phyloP scores from a whole-genome alignment of 2,113 vertebrate genomes.

The Ceuthmochares aereus region DNA sequence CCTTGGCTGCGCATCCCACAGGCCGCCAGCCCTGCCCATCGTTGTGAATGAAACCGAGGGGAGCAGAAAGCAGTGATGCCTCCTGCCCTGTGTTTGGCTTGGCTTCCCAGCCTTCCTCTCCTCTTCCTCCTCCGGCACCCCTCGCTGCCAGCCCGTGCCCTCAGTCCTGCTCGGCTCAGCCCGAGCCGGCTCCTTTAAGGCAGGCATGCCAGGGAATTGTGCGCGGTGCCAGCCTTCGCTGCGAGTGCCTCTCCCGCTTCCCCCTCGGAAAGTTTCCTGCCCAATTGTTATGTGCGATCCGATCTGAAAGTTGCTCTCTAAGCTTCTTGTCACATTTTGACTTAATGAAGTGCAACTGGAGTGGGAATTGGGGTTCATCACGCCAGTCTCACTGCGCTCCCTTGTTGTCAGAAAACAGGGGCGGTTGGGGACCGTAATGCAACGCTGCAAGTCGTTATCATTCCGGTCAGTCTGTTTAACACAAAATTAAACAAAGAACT shows the following conservation, averaged over 20 bases:
- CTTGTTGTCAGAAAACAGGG: slow-evolving; percentile 99
- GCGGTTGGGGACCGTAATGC: slow-evolving; percentile 96
- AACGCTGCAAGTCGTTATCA: slow-evolving; percentile 99
- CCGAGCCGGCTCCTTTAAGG: slow-evolving; percentile 48
- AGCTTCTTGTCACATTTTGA: slow-evolving; percentile 99
- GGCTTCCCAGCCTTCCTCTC: not conserved
- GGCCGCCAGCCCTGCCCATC: not conserved
- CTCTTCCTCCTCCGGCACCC: not conserved
- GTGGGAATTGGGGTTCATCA: slow-evolving; percentile 99
- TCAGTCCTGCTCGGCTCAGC: not conserved
- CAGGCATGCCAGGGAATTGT: not conserved
- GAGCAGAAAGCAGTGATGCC: not conserved
- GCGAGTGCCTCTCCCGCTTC: slow-evolving; percentile 53
- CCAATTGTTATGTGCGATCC: slow-evolving; percentile 98
- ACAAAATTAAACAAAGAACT: slow-evolving; percentile 99
- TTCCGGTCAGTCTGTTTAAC: slow-evolving; percentile 99
- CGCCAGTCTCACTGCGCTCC: slow-evolving; percentile 97
- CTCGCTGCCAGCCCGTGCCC: not conserved
- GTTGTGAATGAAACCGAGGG: not conserved
- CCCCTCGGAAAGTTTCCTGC: slow-evolving; percentile 91
- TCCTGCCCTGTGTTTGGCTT: not conserved
- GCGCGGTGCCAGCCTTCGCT: slow-evolving; percentile 42
- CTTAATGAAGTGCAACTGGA: slow-evolving; percentile 99
- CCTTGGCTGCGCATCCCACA: not conserved
- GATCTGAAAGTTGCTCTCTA: slow-evolving; percentile 99